phyloP scores from a whole-genome alignment of 2,888 invertebrate genomes.

The Acanthoscelides obtectus region DNA sequence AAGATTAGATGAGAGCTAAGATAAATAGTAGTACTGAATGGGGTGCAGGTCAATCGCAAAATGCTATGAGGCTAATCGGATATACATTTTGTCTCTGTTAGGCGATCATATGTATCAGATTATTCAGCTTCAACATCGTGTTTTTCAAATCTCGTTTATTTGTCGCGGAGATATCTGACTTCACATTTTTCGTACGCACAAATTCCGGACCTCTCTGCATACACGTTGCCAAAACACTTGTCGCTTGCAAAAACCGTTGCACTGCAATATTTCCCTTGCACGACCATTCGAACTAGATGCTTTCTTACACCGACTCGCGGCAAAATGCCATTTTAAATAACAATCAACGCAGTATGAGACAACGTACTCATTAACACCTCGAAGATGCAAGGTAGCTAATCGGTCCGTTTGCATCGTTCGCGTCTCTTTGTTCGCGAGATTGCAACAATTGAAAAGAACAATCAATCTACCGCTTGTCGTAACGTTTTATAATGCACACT shows the following conservation, averaged over 20 bases:
- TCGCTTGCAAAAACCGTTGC: too few relatives aligned
- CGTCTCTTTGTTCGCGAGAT: background rate
- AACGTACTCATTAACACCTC: background rate
- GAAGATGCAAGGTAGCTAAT: background rate
- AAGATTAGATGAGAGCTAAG: background rate
- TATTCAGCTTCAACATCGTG: too few relatives aligned
- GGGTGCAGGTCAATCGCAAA: background rate
- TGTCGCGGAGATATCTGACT: too few relatives aligned
- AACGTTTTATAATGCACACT: background rate
- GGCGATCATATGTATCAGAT: too few relatives aligned
- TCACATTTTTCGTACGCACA: too few relatives aligned
- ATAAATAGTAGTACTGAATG: background rate
- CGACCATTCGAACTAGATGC: too few relatives aligned
- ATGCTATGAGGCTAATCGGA: background rate
- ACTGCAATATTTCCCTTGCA: too few relatives aligned
- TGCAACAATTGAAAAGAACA: background rate
- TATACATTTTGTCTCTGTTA: too few relatives aligned
- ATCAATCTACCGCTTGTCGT: constrained; percentile 2
- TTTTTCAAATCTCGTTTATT: too few relatives aligned
- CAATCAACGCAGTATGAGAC: background rate
- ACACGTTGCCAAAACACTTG: too few relatives aligned
- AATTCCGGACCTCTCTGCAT: too few relatives aligned
- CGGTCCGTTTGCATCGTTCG: background rate
- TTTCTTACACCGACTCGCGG: too few relatives aligned
- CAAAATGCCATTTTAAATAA: background rate